These are phyloP conservation scores for Pararge aegeria DNA, from an alignment of 1,140 invertebrate species.

Conservation along the genomic window DNA sequence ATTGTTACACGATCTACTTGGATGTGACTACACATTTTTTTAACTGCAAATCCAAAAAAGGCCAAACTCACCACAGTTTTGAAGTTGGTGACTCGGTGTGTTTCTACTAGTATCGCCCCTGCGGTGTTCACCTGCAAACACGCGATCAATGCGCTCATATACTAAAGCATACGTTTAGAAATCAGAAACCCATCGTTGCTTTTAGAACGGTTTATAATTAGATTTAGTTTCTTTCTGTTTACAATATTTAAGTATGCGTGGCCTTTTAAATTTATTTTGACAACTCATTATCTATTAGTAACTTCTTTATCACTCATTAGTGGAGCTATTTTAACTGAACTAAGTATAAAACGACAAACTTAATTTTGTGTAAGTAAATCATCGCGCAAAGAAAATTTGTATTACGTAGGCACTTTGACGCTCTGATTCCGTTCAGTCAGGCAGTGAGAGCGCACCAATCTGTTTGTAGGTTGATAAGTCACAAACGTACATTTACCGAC, in stretches of 20 bases:
- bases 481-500: constrained; percentile 57
- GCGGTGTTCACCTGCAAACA: constrained; percentile 72
- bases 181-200: constrained; percentile 41
- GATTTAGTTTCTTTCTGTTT: constrained; percentile 14
- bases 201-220: constrained; percentile 33
- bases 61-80: constrained; percentile 72
- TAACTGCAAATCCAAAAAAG: constrained; percentile 28
- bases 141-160: constrained; percentile 72
- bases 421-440: constrained; percentile 39
- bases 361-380: background rate
- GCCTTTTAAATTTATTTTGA: constrained; percentile 1
- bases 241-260: background rate
- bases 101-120: constrained; percentile 74
- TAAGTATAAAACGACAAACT: background rate
- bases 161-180: constrained; percentile 47
- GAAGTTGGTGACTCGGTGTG: constrained; percentile 64
- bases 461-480: constrained; percentile 62
- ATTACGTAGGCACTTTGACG: constrained; percentile 37
- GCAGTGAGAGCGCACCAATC: constrained; percentile 41
- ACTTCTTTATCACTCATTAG: background rate
- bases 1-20: constrained; percentile 18
- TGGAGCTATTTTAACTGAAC: background rate
- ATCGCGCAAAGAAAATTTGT: constrained; percentile 16
- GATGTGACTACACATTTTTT: constrained; percentile 27
- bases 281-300: background rate